Conservation (phyloP, 2,888 invertebrate species). For the Meloe dianella region DNA sequence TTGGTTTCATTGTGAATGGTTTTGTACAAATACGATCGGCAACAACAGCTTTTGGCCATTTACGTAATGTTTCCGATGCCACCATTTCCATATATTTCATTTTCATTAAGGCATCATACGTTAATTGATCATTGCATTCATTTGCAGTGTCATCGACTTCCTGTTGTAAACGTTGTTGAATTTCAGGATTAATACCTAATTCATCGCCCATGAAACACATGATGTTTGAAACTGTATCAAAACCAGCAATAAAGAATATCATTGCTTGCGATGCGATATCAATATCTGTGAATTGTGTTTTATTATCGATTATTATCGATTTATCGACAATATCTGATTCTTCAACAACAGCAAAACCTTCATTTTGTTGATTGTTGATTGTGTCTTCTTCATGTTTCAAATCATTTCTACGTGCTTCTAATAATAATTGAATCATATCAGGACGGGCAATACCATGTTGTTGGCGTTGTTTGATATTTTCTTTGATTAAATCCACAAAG, state of each 20-base stretch:
- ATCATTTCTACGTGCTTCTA: conserved; percentile 54
- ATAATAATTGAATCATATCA: conserved; percentile 54
- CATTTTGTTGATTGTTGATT: conserved; percentile 4
- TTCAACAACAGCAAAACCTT: conserved; percentile 38
- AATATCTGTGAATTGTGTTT: conserved; percentile 51
- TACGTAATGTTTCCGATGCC: conserved; percentile 54
- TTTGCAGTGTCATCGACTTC: conserved; percentile 51
- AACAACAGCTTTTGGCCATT: conserved; percentile 14
- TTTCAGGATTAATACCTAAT: conserved; percentile 63
- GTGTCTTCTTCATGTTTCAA: conserved; percentile 19
- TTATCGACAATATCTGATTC: conserved; percentile 46
- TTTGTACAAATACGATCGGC: conserved; percentile 38
- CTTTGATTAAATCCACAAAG: conserved; percentile 42
- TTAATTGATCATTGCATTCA: conserved; percentile 52
- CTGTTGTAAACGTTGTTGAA: conserved; percentile 61
- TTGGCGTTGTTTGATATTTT: conserved; percentile 35
- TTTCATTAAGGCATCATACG: conserved; percentile 61
- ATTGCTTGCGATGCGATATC: conserved; percentile 65
- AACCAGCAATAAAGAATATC: conserved; percentile 62
- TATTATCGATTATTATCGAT: conserved; percentile 14
- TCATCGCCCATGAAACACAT: conserved; percentile 63
- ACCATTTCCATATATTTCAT: conserved; percentile 69
- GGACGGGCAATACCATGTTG: conserved; percentile 49
- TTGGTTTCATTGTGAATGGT: conserved; percentile 39
- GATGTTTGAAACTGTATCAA: conserved; percentile 58